phyloP scores from a whole-genome alignment of 2,888 invertebrate species.

The Agrochola macilenta region DNA sequence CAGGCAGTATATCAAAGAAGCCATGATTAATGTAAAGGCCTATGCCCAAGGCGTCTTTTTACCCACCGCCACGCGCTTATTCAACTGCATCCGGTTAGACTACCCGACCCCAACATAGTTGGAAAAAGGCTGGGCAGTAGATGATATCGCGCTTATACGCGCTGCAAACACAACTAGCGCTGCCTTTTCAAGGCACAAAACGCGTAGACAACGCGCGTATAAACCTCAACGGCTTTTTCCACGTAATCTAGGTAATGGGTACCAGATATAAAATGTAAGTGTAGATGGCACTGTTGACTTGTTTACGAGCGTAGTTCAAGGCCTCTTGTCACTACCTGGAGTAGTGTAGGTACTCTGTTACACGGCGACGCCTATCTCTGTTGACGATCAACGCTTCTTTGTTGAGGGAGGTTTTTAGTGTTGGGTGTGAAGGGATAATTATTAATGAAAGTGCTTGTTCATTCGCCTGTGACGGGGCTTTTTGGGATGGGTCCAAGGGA shows the following conservation, averaged over 20 bases:
- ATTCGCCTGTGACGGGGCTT: neutral
- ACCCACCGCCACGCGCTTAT: too few species aligned
- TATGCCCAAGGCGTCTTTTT: too few species aligned
- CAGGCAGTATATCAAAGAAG: too few species aligned
- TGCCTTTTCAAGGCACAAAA: neutral
- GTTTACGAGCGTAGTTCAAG: conserved; percentile 67
- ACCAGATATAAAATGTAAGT: conserved; percentile 16
- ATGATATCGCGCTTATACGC: too few species aligned
- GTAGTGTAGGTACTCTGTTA: conserved; percentile 21
- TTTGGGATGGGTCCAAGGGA: neutral
- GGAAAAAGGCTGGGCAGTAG: neutral
- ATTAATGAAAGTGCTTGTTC: conserved; percentile 24
- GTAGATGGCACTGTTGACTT: conserved; percentile 53
- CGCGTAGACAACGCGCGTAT: too few species aligned
- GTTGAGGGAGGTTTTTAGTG: neutral
- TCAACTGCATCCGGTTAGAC: neutral
- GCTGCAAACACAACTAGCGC: neutral
- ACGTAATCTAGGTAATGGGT: conserved; percentile 55
- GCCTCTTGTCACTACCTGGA: conserved; percentile 24
- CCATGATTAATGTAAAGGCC: too few species aligned
- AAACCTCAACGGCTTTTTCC: conserved; percentile 21
- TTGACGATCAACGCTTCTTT: conserved; percentile 4
- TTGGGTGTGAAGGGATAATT: conserved; percentile 3
- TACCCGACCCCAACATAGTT: neutral
- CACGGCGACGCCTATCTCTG: conserved; percentile 17